Base-by-base conservation (phyloP, 1,140 invertebrate species). In the Diabrotica virgifera region DNA sequence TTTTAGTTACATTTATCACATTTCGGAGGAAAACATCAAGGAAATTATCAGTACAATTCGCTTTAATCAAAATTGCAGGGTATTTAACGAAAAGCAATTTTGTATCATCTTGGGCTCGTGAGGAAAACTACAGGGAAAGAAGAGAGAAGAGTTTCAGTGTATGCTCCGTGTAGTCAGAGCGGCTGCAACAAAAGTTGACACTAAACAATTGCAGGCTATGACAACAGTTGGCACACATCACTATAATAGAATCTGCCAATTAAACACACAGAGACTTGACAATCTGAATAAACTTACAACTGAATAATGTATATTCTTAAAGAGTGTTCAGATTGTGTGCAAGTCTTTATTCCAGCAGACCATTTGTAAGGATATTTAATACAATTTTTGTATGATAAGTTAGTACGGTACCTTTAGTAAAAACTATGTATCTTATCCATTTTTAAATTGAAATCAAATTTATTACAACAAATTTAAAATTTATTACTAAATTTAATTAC, bases 111-210 rank as follows among this genome's bases (percentile, higher is more conserved):
- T 70, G 70, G 72, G 76, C 76, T 76, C 72, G 74, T 37, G 62
- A 69, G 63, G 64, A 65, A 70, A 63, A 67, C 65, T 67, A 66
- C 64, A 55, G 64, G 69, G 55, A 63, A 62, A 63, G 63, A 59
- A 67, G 63, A 24, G 57, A 59, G 69, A 68, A 71, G 71, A 74
- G 62, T 73, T 46, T 46, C 74, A 72, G 69, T 66, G 76, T 73
- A 70, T 74, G 76, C 72, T 77, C 75, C 72, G 73, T 76, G 65
- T 24, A 24, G 74, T 77, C 74, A 78, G 76, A 77, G 76, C 75
- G 74, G 76, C 76, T 78, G 76, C 74, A 78, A 78, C 75, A 77
- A 77, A 77, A 77, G 72, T 75, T 68, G 74, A 73, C 63, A 73
- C 74, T 77, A 65, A 54, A 76, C 40, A 63, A 73, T 75, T 75